Percentiles rank a stretch among this genome's conserved stretches.
phyloP scores from a whole-genome alignment of 2,797 vertebrate genomes.

The Notolepis coatsorum region DNA sequence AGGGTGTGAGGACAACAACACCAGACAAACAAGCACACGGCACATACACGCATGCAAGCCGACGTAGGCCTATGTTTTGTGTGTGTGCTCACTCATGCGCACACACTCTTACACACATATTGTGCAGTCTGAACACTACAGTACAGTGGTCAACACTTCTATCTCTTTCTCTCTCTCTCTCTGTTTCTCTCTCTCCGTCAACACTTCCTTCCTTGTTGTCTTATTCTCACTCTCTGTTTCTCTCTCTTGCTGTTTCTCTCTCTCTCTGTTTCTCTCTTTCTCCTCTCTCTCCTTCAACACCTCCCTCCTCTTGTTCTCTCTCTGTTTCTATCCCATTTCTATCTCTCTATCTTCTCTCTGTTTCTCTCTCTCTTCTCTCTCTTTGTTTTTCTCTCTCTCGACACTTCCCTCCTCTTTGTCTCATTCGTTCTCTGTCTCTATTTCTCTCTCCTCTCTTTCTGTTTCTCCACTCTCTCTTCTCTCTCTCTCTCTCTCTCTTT shows the following conservation, averaged over 20 bases:
- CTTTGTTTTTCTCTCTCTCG: slow-evolving; percentile 44
- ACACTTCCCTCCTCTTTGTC: slow-evolving; percentile 39
- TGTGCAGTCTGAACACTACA: slow-evolving; percentile 19
- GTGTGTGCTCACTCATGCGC: neutral
- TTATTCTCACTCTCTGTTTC: slow-evolving; percentile 2
- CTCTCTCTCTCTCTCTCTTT: slow-evolving; percentile 29
- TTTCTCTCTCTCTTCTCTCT: slow-evolving; percentile 38
- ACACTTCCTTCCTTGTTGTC: slow-evolving; percentile 39
- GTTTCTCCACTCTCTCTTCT: neutral
- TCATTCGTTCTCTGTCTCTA: slow-evolving; percentile 8
- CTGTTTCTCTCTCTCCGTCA: slow-evolving; percentile 44
- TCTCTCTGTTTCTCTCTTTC: neutral
- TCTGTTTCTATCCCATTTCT: slow-evolving; percentile 32
- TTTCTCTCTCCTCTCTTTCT: neutral
- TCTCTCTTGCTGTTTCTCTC: neutral
- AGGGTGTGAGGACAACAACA: no score
- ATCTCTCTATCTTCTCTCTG: slow-evolving; percentile 31
- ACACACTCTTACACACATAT: neutral
- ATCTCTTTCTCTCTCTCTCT: slow-evolving; percentile 39
- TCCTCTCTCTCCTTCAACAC: no score
- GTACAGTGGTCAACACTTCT: slow-evolving; percentile 46
- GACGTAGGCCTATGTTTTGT: no score
- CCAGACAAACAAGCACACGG: neutral
- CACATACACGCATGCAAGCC: slow-evolving; percentile 7
- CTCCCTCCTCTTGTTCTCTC: no score